Base-by-base conservation (phyloP, 2,888 invertebrate species). In the Thereva nobilitata region DNA sequence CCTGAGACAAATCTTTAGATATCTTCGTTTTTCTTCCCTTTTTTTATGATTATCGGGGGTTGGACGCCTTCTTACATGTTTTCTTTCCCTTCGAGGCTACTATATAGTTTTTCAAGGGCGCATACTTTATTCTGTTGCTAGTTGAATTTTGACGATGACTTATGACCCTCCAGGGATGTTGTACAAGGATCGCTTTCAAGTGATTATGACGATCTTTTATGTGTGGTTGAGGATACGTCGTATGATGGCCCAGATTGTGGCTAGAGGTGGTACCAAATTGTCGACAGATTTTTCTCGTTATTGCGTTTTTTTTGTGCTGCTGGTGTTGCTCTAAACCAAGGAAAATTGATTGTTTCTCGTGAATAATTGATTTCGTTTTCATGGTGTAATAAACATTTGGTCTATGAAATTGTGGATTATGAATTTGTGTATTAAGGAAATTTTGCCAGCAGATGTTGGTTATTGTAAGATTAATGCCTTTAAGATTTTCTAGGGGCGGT, bases 101-200 rank as follows among this genome's bases (percentile, higher is more conserved):
- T 23, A 23, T 23, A 23, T 23, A 23, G 23, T 23, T 23, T 23
- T 23, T 23, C 23, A 5, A 8, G 35, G 9, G 7, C 35, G 4
- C n/a, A 8, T n/a, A 52, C 52, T 35, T 34, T 10, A 34, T 52
- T 23, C 34, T 23, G 7, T 52, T 35, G 44, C 53, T 67, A 65
- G 65, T 66, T 64, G 59, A 67, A 63, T 59, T 64, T 55, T 70
- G 68, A 68, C 55, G 56, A 50, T 66, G 64, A 67, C 55, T 57
- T 66, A 66, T 63, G 45, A 47, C 34, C 42, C 68, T 63, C 67
- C 41, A 23, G 68, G 47, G 70, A 40, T 38, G 12, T 6, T 4
- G 47, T 23, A 23, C 23, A 59, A 12, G 44, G 34, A 38, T 42
- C 47, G 59, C n/a, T 8, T 37, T 59, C 47, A 5, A 59, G 45